Evolutionary conservation across 1,140 invertebrate genomes (phyloP).

Genomic region (Bombus terrestris): DNA sequence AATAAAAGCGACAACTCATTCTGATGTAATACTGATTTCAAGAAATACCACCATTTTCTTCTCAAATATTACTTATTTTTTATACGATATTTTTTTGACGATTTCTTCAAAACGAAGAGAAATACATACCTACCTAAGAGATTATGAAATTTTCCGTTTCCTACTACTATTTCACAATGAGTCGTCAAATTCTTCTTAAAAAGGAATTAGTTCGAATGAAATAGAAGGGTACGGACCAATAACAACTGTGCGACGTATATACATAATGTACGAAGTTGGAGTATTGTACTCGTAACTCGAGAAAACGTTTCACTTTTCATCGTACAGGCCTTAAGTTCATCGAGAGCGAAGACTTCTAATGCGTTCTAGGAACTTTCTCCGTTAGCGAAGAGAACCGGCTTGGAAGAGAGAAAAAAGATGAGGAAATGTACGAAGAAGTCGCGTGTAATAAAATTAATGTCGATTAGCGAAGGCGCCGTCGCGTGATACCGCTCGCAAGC

Average conservation of each 20-base stretch:
- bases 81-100: neutral
- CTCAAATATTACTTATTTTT: too few species aligned
- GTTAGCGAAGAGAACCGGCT: neutral
- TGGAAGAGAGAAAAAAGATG: neutral
- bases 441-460: conserved; percentile 50
- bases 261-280: neutral
- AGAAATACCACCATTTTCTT: neutral
- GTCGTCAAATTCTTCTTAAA: neutral
- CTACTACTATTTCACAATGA: neutral
- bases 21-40: too few species aligned
- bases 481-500: conserved; percentile 47
- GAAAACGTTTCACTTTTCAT: neutral
- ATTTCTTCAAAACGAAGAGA: neutral
- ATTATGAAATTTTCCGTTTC: neutral
- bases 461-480: conserved; percentile 26
- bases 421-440: conserved; percentile 14
- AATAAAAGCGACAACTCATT: too few species aligned
- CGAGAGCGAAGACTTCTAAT: neutral
- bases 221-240: too few species aligned
- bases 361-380: conserved; percentile 30
- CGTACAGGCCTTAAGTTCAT: neutral
- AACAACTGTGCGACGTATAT: neutral
- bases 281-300: neutral
- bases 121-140: neutral
- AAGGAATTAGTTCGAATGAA: neutral